Evolutionary conservation across 2,888 invertebrate genomes (phyloP).

Genomic region (Epinotia brunnichana): DNA sequence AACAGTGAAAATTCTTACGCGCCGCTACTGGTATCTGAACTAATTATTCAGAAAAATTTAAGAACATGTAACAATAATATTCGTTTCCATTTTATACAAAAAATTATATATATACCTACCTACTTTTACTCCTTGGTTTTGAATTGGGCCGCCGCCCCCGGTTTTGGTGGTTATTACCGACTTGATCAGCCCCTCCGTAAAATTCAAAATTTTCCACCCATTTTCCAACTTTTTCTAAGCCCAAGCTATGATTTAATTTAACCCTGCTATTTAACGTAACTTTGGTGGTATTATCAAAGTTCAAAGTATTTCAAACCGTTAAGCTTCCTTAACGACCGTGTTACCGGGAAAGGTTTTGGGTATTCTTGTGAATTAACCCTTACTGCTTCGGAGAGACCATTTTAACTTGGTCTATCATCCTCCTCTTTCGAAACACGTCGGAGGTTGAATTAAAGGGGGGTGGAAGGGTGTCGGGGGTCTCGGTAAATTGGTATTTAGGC

Average conservation of each 20-base stretch:
- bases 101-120: too few relatives aligned
- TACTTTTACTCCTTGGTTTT: background rate
- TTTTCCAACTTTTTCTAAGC: constrained; percentile 27
- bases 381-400: constrained; percentile 24
- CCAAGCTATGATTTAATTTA: constrained; percentile 38
- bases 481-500: constrained; percentile 15
- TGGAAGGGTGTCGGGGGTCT: background rate
- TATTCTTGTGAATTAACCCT: constrained; percentile 42
- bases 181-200: background rate
- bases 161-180: background rate
- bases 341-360: constrained; percentile 43
- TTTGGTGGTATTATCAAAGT: constrained; percentile 40
- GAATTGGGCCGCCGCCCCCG: background rate
- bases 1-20: too few relatives aligned
- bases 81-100: too few relatives aligned
- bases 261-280: constrained; percentile 38
- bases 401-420: constrained; percentile 12
- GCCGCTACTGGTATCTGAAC: too few relatives aligned
- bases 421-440: background rate
- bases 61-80: too few relatives aligned
- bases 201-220: constrained; percentile 15
- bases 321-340: constrained; percentile 40
- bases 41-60: too few relatives aligned
- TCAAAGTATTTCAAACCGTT: constrained; percentile 43
- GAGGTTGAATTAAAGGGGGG: background rate